phyloP scores from a whole-genome alignment of 2,797 vertebrate genomes.

The Zalophus californianus region DNA sequence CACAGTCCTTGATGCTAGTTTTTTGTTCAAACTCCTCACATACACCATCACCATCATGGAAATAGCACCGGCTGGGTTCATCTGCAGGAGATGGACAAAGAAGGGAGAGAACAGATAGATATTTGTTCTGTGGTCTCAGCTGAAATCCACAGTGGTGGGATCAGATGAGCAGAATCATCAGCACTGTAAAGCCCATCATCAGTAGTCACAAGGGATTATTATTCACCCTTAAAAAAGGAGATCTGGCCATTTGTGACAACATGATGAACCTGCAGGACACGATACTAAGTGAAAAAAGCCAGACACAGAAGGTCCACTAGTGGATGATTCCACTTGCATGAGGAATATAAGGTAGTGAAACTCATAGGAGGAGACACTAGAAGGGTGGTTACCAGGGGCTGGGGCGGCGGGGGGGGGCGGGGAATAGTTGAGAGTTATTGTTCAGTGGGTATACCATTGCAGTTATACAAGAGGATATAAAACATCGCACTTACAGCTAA shows the following conservation, averaged over 20 bases:
- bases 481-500: neutral
- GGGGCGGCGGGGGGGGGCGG: rapidly evolving
- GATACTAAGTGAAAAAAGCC: neutral
- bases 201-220: neutral
- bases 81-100: slow-evolving; percentile 86
- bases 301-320: neutral
- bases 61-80: slow-evolving; percentile 98
- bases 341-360: neutral
- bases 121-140: neutral
- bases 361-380: neutral
- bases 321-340: neutral
- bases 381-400: neutral
- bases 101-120: neutral
- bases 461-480: neutral
- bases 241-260: neutral
- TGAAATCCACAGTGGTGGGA: neutral
- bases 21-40: slow-evolving; percentile 98
- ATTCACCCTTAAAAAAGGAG: neutral
- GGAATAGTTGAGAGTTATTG: neutral
- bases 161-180: neutral
- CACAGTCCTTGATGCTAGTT: slow-evolving; percentile 97
- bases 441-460: neutral
- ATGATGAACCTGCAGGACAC: neutral
- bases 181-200: neutral
- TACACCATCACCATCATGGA: slow-evolving; percentile 97